Evolutionary conservation across 2,113 vertebrate species (phyloP).

Genomic region (Psephotus haematonotus): DNA sequence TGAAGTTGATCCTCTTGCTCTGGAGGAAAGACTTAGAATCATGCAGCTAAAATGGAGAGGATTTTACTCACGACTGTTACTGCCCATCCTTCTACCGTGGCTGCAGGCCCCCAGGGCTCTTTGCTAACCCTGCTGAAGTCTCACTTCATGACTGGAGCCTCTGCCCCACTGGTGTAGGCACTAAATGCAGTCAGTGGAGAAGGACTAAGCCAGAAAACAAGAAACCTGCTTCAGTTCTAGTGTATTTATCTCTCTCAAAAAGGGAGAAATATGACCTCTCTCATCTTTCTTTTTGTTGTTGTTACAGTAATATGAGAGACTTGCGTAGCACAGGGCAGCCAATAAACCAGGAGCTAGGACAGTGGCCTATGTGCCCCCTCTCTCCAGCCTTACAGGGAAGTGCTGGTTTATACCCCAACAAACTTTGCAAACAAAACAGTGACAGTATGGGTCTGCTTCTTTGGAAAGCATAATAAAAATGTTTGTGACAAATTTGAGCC

Average conservation of each 20-base stretch:
- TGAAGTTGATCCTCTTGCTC: background rate
- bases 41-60: background rate
- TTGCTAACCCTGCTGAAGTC: background rate
- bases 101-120: background rate
- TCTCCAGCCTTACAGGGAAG: background rate
- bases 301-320: background rate
- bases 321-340: background rate
- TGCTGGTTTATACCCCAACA: background rate
- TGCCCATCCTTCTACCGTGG: background rate
- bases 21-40: background rate
- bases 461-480: background rate
- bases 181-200: background rate
- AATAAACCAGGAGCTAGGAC: background rate
- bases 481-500: background rate
- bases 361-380: background rate
- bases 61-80: background rate
- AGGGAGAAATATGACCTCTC: background rate
- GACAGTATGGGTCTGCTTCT: background rate
- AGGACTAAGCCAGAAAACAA: background rate
- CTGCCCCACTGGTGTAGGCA: background rate
- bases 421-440: background rate
- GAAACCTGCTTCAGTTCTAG: background rate
- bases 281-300: background rate
- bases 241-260: background rate
- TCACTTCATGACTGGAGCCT: background rate